These are phyloP conservation scores for Malurus elegans DNA, from an alignment of 2,113 vertebrate species.

Conservation along the genomic window DNA sequence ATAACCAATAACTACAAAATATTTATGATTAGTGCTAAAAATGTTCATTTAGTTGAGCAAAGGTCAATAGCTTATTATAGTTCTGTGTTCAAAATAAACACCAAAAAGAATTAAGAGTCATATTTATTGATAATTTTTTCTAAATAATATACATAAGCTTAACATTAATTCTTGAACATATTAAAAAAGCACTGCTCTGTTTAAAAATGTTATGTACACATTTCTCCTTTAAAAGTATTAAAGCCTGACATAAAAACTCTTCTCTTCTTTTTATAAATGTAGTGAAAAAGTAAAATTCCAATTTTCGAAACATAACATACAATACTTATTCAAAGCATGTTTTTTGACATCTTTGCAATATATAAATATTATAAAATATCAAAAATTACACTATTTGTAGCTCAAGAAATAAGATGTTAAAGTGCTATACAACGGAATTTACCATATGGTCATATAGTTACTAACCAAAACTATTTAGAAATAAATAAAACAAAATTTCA, in stretches of 20 bases:
- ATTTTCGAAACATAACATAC: conserved; percentile 41
- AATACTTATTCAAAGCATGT: conserved; percentile 24
- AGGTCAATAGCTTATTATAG: conserved; percentile 31
- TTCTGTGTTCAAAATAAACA: conserved; percentile 69
- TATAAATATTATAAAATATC: conserved; percentile 24
- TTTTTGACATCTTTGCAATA: conserved; percentile 24
- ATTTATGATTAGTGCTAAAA: conserved; percentile 44
- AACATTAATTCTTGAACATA: conserved; percentile 55
- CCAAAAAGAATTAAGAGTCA: conserved; percentile 65
- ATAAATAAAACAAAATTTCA: conserved; percentile 63
- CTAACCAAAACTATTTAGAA: conserved; percentile 44
- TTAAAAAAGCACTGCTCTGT: conserved; percentile 26
- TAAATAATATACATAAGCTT: conserved; percentile 43
- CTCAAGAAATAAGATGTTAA: conserved; percentile 6
- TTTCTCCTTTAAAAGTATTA: conserved; percentile 21
- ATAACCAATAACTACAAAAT: conserved; percentile 40
- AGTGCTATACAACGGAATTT: conserved; percentile 22
- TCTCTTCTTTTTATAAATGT: conserved; percentile 11
- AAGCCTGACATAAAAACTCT: conserved; percentile 25
- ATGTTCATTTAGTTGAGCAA: conserved; percentile 36
- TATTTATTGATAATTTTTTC: conserved; percentile 62
- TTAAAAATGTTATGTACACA: conserved; percentile 23
- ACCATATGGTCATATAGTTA: conserved; percentile 3
- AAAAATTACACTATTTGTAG: conserved; percentile 16
- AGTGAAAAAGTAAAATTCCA: conserved; percentile 17